Evolutionary conservation across 2,797 vertebrate species (phyloP).

Genomic region (Coranthus polyacanthus): DNA sequence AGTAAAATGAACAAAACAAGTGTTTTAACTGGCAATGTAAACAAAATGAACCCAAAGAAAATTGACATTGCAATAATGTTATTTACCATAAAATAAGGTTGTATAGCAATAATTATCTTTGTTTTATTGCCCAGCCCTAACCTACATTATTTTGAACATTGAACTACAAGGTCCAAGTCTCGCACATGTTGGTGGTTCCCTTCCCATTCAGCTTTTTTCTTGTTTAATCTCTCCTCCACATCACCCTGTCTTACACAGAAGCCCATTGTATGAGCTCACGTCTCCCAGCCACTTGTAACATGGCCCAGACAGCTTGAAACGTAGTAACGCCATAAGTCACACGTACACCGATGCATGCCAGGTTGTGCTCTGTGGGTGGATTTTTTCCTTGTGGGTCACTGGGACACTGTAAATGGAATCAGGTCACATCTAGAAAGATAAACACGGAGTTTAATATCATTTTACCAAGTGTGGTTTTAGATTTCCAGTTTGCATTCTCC

Average conservation of each 20-base stretch:
- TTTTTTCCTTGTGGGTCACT: conserved; percentile 54
- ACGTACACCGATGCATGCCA: conserved; percentile 19
- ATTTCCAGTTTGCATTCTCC: conserved; percentile 18
- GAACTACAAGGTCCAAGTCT: conserved; percentile 32
- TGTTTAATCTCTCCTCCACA: conserved; percentile 44
- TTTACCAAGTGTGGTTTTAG: conserved; percentile 10
- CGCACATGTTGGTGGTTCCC: conserved; percentile 14
- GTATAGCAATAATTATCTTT: too few relatives aligned
- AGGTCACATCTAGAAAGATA: conserved; percentile 39
- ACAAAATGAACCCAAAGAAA: too few relatives aligned
- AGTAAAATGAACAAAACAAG: too few relatives aligned
- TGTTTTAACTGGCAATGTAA: too few relatives aligned
- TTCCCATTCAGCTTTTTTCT: conserved; percentile 20
- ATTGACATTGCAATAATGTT: too few relatives aligned
- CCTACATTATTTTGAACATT: conserved; percentile 23
- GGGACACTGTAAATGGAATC: conserved; percentile 48
- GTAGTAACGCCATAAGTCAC: conserved; percentile 36
- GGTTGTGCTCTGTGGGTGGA: conserved; percentile 15
- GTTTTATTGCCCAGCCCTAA: not conserved
- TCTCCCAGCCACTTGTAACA: conserved; percentile 41
- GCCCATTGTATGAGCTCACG: conserved; percentile 69
- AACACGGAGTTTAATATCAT: conserved; percentile 9
- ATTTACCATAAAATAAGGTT: too few relatives aligned
- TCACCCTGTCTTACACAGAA: conserved; percentile 61
- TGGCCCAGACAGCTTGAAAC: conserved; percentile 49